phyloP scores from a whole-genome alignment of 2,888 invertebrate genomes.

The Linnaemya vulpina region DNA sequence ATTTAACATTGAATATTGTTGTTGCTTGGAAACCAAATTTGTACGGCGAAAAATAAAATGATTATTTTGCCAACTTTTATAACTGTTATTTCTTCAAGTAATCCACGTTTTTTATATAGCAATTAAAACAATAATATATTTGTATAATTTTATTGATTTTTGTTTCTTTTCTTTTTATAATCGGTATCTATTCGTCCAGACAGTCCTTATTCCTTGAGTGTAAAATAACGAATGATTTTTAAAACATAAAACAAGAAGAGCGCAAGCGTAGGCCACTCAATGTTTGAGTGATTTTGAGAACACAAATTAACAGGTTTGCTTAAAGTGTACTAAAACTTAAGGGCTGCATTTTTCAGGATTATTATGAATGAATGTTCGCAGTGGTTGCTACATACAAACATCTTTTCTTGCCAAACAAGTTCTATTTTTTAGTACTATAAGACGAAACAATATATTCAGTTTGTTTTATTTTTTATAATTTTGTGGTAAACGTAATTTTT shows the following conservation, averaged over 20 bases:
- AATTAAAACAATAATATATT: neutral
- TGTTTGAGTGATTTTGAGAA: conserved; percentile 45
- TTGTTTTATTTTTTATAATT: too few relatives aligned
- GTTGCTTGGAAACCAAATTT: conserved; percentile 59
- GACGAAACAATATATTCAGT: too few relatives aligned
- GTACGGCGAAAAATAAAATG: conserved; percentile 1
- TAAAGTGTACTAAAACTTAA: neutral
- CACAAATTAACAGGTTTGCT: conserved; percentile 43
- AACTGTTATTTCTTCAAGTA: conserved; percentile 18
- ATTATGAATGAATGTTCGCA: too few relatives aligned
- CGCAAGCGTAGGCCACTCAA: conserved; percentile 68
- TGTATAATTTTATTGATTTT: conserved; percentile 2
- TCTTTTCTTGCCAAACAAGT: too few relatives aligned
- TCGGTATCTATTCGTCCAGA: neutral
- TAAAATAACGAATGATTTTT: conserved; percentile 75
- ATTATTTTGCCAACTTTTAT: conserved; percentile 6
- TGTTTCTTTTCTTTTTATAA: neutral
- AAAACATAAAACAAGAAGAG: conserved; percentile 72
- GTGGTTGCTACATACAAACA: too few relatives aligned
- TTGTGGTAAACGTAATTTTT: too few relatives aligned
- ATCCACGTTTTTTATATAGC: neutral
- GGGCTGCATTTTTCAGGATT: conserved; percentile 17
- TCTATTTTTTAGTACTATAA: too few relatives aligned
- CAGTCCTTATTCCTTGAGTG: conserved; percentile 64
- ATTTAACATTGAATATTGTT: conserved; percentile 21